These are phyloP conservation scores for Drosophila suboccidentalis DNA, from an alignment of 2,888 invertebrate species.

Conservation along the genomic window DNA sequence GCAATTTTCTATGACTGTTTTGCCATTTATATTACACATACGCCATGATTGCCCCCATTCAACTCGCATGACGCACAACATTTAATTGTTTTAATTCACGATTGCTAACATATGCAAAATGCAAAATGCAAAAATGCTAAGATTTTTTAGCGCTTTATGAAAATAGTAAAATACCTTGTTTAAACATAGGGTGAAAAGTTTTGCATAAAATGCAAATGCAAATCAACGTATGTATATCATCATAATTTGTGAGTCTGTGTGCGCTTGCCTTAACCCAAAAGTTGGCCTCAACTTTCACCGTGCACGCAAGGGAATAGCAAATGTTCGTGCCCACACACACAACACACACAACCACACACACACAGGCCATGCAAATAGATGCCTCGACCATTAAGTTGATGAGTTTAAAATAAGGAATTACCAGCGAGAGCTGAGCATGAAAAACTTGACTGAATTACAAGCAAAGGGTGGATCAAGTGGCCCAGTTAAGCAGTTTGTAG, in stretches of 20 bases:
- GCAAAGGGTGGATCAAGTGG: slow-evolving; percentile 42
- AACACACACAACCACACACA: slow-evolving; percentile 6
- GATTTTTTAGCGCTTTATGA: not conserved
- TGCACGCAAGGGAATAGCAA: slow-evolving; percentile 63
- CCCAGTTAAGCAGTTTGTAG: slow-evolving; percentile 40
- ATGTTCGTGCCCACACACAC: slow-evolving; percentile 1
- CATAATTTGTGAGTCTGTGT: not conserved
- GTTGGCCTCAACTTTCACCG: slow-evolving; percentile 58
- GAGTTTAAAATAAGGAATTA: slow-evolving; percentile 62
- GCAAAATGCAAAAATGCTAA: slow-evolving; percentile 48
- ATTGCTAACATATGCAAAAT: slow-evolving; percentile 47
- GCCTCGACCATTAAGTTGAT: slow-evolving; percentile 59
- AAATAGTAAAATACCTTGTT: slow-evolving; percentile 30
- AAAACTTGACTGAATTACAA: slow-evolving; percentile 27
- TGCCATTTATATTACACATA: slow-evolving; percentile 45
- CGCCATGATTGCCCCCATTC: slow-evolving; percentile 8
- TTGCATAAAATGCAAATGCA: slow-evolving; percentile 47
- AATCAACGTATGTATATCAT: slow-evolving; percentile 1
- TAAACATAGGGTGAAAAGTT: slow-evolving; percentile 28
- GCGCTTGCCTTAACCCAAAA: slow-evolving; percentile 50
- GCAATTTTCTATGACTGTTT: slow-evolving; percentile 10
- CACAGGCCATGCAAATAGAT: slow-evolving; percentile 10
- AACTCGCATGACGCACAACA: slow-evolving; percentile 48
- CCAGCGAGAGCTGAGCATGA: slow-evolving; percentile 27
- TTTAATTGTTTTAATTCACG: slow-evolving; percentile 57